Conservation (phyloP, 2,888 invertebrate genomes). For the Pilophorus perplexus region DNA sequence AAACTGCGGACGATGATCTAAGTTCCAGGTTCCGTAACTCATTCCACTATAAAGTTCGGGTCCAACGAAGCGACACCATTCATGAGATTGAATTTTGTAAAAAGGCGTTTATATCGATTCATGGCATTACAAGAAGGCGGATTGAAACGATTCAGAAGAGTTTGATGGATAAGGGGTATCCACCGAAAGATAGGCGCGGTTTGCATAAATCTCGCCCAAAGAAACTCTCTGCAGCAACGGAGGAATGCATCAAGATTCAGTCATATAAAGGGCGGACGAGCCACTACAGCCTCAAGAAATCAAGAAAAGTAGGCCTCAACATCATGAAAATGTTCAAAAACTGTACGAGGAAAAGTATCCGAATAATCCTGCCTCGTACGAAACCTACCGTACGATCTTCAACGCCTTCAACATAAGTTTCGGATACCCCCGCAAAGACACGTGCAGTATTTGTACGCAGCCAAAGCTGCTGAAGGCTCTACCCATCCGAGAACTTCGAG, state of each 20-base stretch:
- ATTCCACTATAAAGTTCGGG: background rate
- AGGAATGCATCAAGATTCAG: background rate
- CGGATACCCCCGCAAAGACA: too few species aligned
- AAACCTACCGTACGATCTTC: background rate
- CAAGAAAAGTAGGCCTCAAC: slow-evolving; percentile 39
- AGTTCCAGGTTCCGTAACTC: background rate
- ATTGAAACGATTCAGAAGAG: background rate
- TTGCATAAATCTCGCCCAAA: background rate
- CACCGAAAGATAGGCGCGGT: background rate
- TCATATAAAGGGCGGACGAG: slow-evolving; percentile 39
- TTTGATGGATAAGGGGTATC: background rate
- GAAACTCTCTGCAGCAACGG: background rate
- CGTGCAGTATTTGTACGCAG: too few species aligned
- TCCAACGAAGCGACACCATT: background rate
- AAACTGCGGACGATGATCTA: background rate
- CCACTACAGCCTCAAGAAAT: slow-evolving; percentile 40
- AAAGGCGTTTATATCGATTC: slow-evolving; percentile 41
- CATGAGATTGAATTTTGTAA: slow-evolving; percentile 25
- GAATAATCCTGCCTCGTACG: background rate
- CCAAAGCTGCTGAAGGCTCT: background rate
- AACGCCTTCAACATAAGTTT: background rate
- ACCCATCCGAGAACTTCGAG: background rate
- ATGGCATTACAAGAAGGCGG: slow-evolving; percentile 39
- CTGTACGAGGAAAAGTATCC: background rate
- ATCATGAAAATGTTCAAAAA: slow-evolving; percentile 4